Conservation (phyloP, 2,113 vertebrate species). For the Phyllopteryx taeniolatus region DNA sequence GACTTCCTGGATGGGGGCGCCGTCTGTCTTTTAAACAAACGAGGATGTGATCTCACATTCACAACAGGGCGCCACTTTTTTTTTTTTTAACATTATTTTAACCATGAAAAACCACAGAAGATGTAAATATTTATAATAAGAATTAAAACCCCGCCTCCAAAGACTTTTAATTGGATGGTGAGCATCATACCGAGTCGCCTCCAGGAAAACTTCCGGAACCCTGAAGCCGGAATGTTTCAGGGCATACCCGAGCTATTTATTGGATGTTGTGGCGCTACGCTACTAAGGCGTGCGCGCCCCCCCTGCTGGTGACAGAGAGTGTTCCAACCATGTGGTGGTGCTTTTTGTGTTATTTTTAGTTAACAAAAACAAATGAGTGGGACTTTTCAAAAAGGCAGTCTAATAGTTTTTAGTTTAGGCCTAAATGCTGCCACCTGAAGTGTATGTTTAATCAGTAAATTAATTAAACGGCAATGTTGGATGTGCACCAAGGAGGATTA, state of each 20-base stretch:
- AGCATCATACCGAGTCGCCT: neutral
- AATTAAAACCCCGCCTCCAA: neutral
- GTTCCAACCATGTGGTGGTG: neutral
- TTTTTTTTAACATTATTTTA: slow-evolving; percentile 28
- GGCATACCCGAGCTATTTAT: slow-evolving; percentile 69
- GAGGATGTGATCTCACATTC: neutral
- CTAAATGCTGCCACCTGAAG: neutral
- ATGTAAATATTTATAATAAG: slow-evolving; percentile 43
- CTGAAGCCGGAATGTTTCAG: slow-evolving; percentile 30
- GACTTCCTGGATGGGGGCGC: slow-evolving; percentile 46
- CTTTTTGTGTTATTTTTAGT: slow-evolving; percentile 1
- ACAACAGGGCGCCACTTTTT: neutral
- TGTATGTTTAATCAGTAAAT: neutral
- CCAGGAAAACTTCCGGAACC: slow-evolving; percentile 1
- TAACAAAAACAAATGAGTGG: neutral
- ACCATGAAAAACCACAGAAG: slow-evolving; percentile 40
- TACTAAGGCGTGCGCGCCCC: slow-evolving; percentile 40
- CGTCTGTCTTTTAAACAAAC: neutral
- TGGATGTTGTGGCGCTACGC: slow-evolving; percentile 64
- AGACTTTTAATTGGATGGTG: neutral
- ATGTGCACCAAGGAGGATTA: neutral
- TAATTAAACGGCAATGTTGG: neutral
- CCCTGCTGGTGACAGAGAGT: slow-evolving; percentile 14
- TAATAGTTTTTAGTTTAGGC: slow-evolving; percentile 14
- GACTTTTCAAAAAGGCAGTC: neutral